Base-by-base conservation (phyloP, 2,888 invertebrate genomes). In the Icerya purchasi region DNA sequence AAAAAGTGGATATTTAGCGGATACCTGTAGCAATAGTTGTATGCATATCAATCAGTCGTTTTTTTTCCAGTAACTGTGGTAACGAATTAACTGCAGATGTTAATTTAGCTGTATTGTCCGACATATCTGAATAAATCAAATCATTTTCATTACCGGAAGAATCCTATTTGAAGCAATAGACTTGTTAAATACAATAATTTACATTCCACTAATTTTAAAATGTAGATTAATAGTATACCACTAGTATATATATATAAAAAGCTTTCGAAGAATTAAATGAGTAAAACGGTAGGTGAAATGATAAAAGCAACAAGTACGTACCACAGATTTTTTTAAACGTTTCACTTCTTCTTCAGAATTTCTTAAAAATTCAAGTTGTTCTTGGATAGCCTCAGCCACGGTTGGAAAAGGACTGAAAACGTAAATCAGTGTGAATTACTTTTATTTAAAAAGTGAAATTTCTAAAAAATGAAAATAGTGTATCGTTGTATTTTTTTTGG, bases 301-400 rank as follows among this genome's bases (percentile, higher is more conserved):
- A 14, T 2, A 57, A 60, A 21, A 22, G 57, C 10, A 63, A 64
- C 77, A 79, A n/a, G n/a, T n/a, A 36, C 36, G 5, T 36, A 36
- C 36, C 93, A 98, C 94, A 0, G 92, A 85, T 54, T 82, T 81
- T 72, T 96, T 98, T 10, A 98, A 73, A 66, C 86, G 84, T 70
- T 94, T 96, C 2, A 99, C 93, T 76, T 98, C 94, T 59, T 93
- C 94, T 73, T 99, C 98, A 25, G 89, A 90, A 58, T 82, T 76
- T 70, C 85, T 81, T 72, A 97, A 97, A 63, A 88, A 86, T 71
- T 99, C 98, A 61, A 99, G 73, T 72, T 96, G 94, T 73, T 93
- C 94, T 70, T 99, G 97, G 65, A 99, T 96, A 3, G 97, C 92
- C 73, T 98, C 98, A 2, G 98, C 98, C 0, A 99, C 98, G 1